Evolutionary conservation across 2,888 invertebrate species (phyloP), one percentile per base, ranked within the genome.

Genomic region (Drosophila eohydei): DNA sequence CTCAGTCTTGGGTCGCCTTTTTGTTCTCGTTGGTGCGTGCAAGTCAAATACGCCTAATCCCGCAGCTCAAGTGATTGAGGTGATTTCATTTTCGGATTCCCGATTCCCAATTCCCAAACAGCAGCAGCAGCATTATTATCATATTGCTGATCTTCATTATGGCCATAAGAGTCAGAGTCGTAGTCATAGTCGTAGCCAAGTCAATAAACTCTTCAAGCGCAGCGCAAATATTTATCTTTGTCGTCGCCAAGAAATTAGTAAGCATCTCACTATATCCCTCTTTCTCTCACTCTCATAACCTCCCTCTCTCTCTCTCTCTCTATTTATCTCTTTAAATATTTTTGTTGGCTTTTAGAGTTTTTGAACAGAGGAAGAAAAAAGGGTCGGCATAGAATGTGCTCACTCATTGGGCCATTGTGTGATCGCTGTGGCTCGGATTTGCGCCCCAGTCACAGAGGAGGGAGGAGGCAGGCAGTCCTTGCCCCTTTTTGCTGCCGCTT

Each of bases 1-100:
- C 30, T 54, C n/a, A 14, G 11, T 14, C 46, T 41, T 12, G 21
- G 26, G 26, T 38, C 11, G 58, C 32, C 40, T 61, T 73, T 72
- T 66, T 58, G 66, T 86, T 82, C 69, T 74, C 62, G 84, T 81
- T 83, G 91, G 89, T 91, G 91, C 92, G 85, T 88, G 81, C 87
- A 91, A 92, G 87, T 90, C 89, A 92, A 92, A 92, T 91, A 90
- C 83, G 90, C 90, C 92, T 92, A 92, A 92, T 92, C 92, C 92
- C 88, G 85, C 89, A 90, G 87, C 89, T 92, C 90, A 92, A 92
- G 90, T 90, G 91, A 88, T 92, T 90, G 86, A 88, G 91, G 89
- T 89, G 91, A 91, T 88, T 91, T 81, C 78, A 80, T 79, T 88
- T 89, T 80, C 71, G 71, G 80, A 80, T 88, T 78, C 71, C 59